Conservation (phyloP, 2,113 vertebrate genomes). For the Symphodus melops region DNA sequence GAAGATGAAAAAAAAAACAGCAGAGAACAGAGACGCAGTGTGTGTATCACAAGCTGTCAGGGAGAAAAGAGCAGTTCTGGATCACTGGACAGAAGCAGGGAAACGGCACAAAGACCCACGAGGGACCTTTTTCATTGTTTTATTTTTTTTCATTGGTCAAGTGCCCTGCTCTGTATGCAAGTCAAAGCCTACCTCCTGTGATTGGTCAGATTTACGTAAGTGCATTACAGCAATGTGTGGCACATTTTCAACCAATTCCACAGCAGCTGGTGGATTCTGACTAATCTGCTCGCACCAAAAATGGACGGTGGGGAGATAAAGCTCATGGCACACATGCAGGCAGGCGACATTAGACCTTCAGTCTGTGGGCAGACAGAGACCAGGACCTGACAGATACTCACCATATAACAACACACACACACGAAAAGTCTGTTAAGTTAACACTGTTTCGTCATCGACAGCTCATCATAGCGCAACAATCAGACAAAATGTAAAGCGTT, state of each 20-base stretch:
- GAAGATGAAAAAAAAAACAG: background rate
- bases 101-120: constrained; percentile 16
- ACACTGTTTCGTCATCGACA: constrained; percentile 10
- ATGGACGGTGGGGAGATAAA: constrained; percentile 66
- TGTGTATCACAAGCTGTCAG: background rate
- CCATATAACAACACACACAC: constrained; percentile 8
- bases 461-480: constrained; percentile 1
- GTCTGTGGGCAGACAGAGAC: constrained; percentile 5
- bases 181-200: constrained; percentile 54
- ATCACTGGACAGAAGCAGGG: constrained; percentile 11
- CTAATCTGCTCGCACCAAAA: constrained; percentile 75
- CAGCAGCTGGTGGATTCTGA: constrained; percentile 79
- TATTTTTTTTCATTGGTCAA: constrained; percentile 56
- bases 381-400: constrained; percentile 16
- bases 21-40: background rate
- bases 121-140: constrained; percentile 12
- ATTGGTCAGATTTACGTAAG: constrained; percentile 71
- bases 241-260: constrained; percentile 75
- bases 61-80: constrained; percentile 24
- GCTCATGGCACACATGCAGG: constrained; percentile 42
- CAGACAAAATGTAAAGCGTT: no score
- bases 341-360: constrained; percentile 38
- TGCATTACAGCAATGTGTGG: constrained; percentile 66
- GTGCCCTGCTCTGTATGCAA: constrained; percentile 57
- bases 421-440: constrained; percentile 18